A percentile compares a stretch with the other conserved stretches of the same genome.
phyloP scores from a whole-genome alignment of 2,888 invertebrate species.

The Nomada lathburiana region DNA sequence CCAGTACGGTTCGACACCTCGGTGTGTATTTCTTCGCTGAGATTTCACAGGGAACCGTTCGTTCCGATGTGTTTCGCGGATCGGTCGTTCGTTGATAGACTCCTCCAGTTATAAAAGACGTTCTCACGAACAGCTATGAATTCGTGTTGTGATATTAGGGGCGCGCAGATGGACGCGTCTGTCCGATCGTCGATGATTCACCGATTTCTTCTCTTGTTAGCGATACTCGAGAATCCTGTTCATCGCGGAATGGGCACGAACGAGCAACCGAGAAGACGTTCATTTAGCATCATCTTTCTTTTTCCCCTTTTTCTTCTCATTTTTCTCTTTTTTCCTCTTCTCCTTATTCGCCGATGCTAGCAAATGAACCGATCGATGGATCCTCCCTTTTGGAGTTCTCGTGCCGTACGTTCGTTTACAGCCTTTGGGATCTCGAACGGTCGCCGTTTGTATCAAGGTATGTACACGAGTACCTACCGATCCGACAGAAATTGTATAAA shows the following conservation, averaged over 20 bases:
- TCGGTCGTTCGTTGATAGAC: background rate
- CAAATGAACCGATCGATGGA: background rate
- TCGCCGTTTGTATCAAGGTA: background rate
- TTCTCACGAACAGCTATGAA: background rate
- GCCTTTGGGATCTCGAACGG: background rate
- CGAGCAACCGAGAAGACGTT: background rate
- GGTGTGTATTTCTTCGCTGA: too few species aligned
- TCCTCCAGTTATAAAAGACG: background rate
- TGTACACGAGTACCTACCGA: background rate
- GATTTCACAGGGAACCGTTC: too few species aligned
- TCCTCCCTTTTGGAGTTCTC: background rate
- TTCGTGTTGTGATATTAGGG: conserved; percentile 30
- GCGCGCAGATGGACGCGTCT: background rate
- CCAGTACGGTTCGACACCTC: background rate
- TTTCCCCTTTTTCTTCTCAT: background rate
- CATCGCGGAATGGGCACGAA: background rate
- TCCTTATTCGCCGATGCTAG: background rate
- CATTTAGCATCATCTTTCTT: background rate
- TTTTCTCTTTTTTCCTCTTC: too few species aligned
- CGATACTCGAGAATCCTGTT: background rate
- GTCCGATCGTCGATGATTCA: conserved; percentile 3
- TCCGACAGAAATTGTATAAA: background rate
- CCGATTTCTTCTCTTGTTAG: background rate
- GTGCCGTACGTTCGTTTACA: background rate
- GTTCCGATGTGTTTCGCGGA: background rate